Percentiles rank a stretch among this genome's conserved stretches.
Conservation (phyloP, 2,888 invertebrate genomes). For the Prosapia bicincta region DNA sequence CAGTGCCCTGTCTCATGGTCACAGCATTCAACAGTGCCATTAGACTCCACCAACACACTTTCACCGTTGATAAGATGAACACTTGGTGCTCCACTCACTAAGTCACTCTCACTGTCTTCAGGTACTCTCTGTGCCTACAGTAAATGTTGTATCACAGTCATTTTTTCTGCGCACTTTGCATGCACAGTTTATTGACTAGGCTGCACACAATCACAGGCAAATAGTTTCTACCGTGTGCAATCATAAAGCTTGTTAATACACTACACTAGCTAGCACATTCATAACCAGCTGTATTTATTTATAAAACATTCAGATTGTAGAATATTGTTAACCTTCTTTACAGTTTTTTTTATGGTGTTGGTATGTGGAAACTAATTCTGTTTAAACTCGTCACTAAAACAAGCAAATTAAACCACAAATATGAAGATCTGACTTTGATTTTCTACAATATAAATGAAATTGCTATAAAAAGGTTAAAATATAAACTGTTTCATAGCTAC, state of each 20-base stretch:
- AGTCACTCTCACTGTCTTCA: constrained; percentile 25
- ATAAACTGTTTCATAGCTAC: too few relatives aligned
- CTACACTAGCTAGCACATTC: not conserved
- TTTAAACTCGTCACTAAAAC: not conserved
- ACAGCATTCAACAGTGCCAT: constrained; percentile 5
- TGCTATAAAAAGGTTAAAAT: too few relatives aligned
- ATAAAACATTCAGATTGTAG: not conserved
- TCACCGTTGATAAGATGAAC: constrained; percentile 13
- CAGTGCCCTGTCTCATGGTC: constrained; percentile 39
- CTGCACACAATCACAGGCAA: constrained; percentile 29
- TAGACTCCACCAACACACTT: constrained; percentile 14
- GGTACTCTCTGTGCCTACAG: not conserved
- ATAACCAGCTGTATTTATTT: not conserved
- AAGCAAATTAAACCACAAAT: constrained; percentile 8
- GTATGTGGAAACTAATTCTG: not conserved
- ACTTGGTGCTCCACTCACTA: constrained; percentile 17
- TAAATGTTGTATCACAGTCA: constrained; percentile 23
- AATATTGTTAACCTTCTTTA: not conserved
- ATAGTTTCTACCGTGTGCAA: not conserved
- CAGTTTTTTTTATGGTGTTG: not conserved
- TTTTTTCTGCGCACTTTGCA: constrained; percentile 2
- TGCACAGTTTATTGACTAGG: constrained; percentile 33
- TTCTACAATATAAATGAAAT: too few relatives aligned
- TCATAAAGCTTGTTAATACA: constrained; percentile 4
- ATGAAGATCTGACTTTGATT: too few relatives aligned